Evolutionary conservation across 2,113 vertebrate genomes (phyloP), one percentile per base, ranked within the genome.

Genomic region (Archocentrus centrarchus): DNA sequence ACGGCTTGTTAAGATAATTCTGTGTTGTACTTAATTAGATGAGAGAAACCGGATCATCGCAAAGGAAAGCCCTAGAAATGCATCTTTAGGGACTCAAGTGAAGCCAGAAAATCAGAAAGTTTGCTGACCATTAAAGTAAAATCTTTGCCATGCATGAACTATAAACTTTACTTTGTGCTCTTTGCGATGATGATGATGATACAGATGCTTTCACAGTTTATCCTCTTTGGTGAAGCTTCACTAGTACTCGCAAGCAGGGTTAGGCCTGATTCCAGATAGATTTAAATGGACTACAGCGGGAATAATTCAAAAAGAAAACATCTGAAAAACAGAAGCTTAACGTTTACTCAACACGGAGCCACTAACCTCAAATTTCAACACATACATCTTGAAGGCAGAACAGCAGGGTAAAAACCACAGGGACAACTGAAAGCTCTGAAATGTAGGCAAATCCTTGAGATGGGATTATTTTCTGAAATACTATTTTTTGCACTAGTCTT

Each of bases 1-100:
- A 13, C 13, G 13, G 58, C 73, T 22, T 64, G 53, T 86, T 37
- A 53, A 77, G 80, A 86, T 18, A 59, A 86, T 90, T 85, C 77
- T 53, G 78, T 63, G 86, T 55, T 84, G 59, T 9, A 57, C 47
- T 82, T 87, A 89, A 92, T 91, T 81, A 89, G 73, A 85, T 20
- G 11, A 64, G 17, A 63, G 30, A 24, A 77, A 22, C 22, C 58
- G 70, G 68, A 58, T 63, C 27, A 32, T 78, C 86, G 87, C 75
- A 3, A 57, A 77, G 73, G 61, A 77, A 73, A 41, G 61, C 2
- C 17, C 32, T 35, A 73, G 44, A 79, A 77, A 76, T 4, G 39
- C 15, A 7, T 75, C 68, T 73, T 66, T 7, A 50, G n/a, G 32
- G 20, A 20, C 4, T 27, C 13, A 7, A 59, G 53, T 61, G 6